Evolutionary conservation across 2,888 invertebrate species (phyloP), one percentile per base, ranked within the genome.

Genomic region (Volucella bombylans): DNA sequence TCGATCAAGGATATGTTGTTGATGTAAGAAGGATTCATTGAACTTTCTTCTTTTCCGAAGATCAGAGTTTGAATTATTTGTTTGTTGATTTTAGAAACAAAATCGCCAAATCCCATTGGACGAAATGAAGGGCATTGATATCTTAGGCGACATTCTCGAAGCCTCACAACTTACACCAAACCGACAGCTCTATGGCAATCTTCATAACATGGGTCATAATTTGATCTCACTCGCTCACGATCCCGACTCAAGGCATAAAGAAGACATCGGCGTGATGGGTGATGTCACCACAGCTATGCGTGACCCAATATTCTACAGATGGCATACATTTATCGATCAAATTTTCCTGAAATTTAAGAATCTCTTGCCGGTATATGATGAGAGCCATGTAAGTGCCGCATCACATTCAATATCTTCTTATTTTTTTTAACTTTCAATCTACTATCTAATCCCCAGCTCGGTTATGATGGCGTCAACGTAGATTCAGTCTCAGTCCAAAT

Each of bases 211-310:
- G 92, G 97, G 96, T 0, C 97, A 97, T 88, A 94, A 96, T 23
- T 92, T 95, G 88, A 94, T 97, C 79, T 94, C 96, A 0, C 95
- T 94, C 89, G 92, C 94, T 8, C 97, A 97, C 89, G 97, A 97
- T 91, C 97, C 97, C 0, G 96, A 96, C 89, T 93, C 94, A 8
- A 88, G 91, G 0, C 90, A 90, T 57, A 89, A 96, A 95, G 97
- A 97, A 93, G 93, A 94, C 1, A 95, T 95, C 88, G 94, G 95
- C 38, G 94, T 96, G 1, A 96, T 97, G 93, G 96, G 96, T 0
- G 96, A 97, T 89, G 94, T 96, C 2, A 94, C 96, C 0, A 96
- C 96, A 0, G 96, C 96, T 0, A 96, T 97, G 96, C 93, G 97
- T 52, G 97, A 97, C 91, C 97, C 97, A 0, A 92, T 96, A 85